Percentiles rank a stretch among this genome's conserved stretches.
Evolutionary conservation across 1,140 invertebrate genomes (phyloP).

Genomic region (Zaprionus tsacasi): DNA sequence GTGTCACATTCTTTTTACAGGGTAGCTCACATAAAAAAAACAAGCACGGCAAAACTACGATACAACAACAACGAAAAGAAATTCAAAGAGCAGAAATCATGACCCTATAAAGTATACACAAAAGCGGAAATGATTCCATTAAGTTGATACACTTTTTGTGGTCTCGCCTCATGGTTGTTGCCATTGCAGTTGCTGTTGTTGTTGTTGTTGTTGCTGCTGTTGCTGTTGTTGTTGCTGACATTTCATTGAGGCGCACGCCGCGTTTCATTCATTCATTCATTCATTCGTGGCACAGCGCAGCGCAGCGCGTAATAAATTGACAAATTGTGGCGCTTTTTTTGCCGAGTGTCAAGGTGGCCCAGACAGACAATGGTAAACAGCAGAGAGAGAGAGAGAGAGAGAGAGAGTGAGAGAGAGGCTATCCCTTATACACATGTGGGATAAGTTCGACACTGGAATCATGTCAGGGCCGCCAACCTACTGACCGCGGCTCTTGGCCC

Average conservation of each 20-base stretch:
- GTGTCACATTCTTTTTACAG: not conserved
- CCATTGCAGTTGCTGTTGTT: not conserved
- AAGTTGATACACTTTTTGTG: conserved; percentile 48
- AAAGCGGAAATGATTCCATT: conserved; percentile 63
- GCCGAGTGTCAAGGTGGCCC: conserved; percentile 48
- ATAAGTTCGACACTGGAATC: conserved; percentile 52
- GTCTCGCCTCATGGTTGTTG: not conserved
- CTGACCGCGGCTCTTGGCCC: conserved; percentile 31
- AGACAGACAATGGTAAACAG: not conserved
- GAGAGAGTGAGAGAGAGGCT: not conserved
- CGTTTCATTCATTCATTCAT: conserved; percentile 42
- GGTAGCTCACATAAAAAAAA: not conserved
- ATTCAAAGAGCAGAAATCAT: conserved; percentile 36
- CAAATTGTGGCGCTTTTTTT: conserved; percentile 32
- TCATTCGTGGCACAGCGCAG: conserved; percentile 46
- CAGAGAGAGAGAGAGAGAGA: conserved; percentile 9
- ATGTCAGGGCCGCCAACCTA: conserved; percentile 58
- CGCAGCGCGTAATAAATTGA: conserved; percentile 59
- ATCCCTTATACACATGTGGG: not conserved
- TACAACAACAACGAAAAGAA: not conserved
- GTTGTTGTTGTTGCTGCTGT: not conserved
- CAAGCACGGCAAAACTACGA: not conserved
- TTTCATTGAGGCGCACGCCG: conserved; percentile 8
- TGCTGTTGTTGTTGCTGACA: conserved; percentile 30
- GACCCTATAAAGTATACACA: conserved; percentile 52